phyloP scores from a whole-genome alignment of 1,140 invertebrate species.

The Bradysia coprophila region DNA sequence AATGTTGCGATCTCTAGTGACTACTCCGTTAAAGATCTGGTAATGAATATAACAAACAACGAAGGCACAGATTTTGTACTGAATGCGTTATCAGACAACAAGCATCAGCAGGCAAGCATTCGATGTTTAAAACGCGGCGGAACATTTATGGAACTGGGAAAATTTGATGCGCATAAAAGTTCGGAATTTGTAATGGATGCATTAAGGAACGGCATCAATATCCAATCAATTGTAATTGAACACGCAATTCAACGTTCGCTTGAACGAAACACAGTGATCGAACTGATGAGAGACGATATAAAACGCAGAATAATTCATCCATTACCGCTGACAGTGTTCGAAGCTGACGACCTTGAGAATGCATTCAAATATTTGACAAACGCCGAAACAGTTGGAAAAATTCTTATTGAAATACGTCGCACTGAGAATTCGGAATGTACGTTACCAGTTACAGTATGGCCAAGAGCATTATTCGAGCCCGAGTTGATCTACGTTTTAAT shows the following conservation, averaged over 20 bases:
- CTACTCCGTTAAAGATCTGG: constrained; percentile 36
- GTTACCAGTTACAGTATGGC: constrained; percentile 14
- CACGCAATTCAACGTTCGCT: constrained; percentile 29
- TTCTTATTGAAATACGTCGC: constrained; percentile 22
- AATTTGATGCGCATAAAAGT: constrained; percentile 48
- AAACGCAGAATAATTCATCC: constrained; percentile 42
- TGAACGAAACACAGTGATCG: constrained; percentile 35
- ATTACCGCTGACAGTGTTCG: constrained; percentile 36
- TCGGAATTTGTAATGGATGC: constrained; percentile 36
- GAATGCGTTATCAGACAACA: constrained; percentile 41
- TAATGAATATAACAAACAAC: constrained; percentile 32
- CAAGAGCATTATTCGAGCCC: constrained; percentile 25
- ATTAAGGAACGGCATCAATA: constrained; percentile 28
- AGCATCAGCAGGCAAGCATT: constrained; percentile 51
- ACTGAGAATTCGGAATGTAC: constrained; percentile 11
- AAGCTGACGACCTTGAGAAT: constrained; percentile 36
- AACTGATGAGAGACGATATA: constrained; percentile 67
- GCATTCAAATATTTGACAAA: constrained; percentile 60
- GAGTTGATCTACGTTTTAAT: constrained; percentile 33
- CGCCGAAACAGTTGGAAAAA: constrained; percentile 83
- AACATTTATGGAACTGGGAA: constrained; percentile 52
- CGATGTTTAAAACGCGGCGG: constrained; percentile 46
- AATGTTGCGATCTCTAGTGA: constrained; percentile 43
- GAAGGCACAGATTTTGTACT: constrained; percentile 38
- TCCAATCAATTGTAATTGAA: constrained; percentile 27